These are phyloP conservation scores for Jaculus jaculus DNA, from an alignment of 2,113 vertebrate species.

Conservation along the genomic window DNA sequence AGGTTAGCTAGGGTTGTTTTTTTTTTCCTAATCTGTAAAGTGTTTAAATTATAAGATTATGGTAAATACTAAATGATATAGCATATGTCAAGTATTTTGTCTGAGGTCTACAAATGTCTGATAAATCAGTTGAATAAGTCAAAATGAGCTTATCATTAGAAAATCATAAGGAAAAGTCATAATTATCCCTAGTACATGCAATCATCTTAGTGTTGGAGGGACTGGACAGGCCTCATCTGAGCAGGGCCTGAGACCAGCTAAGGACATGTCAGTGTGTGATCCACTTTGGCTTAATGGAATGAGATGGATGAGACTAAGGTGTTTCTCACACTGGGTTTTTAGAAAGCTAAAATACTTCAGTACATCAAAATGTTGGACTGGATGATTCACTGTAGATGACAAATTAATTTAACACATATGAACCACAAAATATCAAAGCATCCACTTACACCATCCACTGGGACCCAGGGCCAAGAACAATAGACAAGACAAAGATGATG, in stretches of 20 bases:
- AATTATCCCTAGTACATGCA: slow-evolving; percentile 28
- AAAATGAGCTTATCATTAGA: not conserved
- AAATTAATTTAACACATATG: not conserved
- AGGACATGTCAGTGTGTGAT: not conserved
- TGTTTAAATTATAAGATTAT: not conserved
- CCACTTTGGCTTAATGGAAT: not conserved
- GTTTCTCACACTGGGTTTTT: not conserved
- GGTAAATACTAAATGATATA: not conserved
- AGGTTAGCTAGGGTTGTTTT: not conserved
- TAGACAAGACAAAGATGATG: not conserved
- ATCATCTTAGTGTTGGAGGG: not conserved
- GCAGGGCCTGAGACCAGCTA: not conserved
- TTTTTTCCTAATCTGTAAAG: not conserved
- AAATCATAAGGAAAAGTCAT: not conserved
- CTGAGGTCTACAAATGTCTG: not conserved
- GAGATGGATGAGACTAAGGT: not conserved
- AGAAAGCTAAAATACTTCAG: not conserved
- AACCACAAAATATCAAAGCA: not conserved
- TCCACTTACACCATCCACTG: not conserved
- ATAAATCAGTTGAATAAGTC: not conserved
- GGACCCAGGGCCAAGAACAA: not conserved
- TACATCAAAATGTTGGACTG: not conserved
- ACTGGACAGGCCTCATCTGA: not conserved
- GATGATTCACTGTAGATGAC: not conserved
- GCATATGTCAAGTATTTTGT: slow-evolving; percentile 10